Conservation (phyloP, 2,113 vertebrate species). For the Catharus fuscescens region DNA sequence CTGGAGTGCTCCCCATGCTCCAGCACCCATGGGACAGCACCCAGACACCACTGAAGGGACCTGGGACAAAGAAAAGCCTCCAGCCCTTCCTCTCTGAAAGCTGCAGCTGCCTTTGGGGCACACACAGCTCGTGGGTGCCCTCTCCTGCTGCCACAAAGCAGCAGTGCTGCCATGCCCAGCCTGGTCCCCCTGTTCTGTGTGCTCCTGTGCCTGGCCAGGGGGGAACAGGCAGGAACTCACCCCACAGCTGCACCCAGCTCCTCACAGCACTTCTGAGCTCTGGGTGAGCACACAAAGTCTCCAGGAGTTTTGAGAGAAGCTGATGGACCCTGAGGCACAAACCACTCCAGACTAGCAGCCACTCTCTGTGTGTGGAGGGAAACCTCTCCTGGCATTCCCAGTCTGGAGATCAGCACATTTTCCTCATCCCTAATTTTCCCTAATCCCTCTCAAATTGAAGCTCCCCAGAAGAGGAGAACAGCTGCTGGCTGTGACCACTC, state of each 20-base stretch:
- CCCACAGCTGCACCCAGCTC: background rate
- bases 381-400: background rate
- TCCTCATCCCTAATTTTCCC: background rate
- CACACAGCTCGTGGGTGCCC: slow-evolving; percentile 3
- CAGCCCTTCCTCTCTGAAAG: fast-evolving
- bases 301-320: background rate
- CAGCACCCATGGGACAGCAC: background rate
- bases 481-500: background rate
- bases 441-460: background rate
- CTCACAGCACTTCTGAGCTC: background rate
- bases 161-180: background rate
- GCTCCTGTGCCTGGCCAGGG: fast-evolving
- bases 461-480: background rate
- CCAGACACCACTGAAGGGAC: background rate
- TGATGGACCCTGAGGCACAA: background rate
- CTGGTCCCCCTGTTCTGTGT: fast-evolving
- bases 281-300: background rate
- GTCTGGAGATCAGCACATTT: background rate
- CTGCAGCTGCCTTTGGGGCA: background rate
- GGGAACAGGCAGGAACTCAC: fast-evolving
- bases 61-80: background rate
- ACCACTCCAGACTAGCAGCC: background rate
- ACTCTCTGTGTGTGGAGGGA: fast-evolving
- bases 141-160: slow-evolving; percentile 25
- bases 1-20: background rate